Base-by-base conservation (phyloP, 2,797 vertebrate species). In the Amblyraja radiata region DNA sequence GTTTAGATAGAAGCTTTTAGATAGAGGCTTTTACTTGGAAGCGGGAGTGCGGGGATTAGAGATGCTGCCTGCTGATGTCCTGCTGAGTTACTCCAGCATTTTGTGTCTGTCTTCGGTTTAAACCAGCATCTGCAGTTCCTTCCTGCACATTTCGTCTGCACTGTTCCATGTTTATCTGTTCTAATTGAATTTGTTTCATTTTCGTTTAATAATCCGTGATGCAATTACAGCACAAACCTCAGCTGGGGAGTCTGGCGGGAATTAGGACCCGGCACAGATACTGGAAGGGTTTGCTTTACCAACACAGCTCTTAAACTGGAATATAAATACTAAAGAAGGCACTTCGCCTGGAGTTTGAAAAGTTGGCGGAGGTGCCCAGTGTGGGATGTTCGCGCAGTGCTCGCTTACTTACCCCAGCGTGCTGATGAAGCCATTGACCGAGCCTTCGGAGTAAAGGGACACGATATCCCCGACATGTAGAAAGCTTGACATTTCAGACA, bases 401-500 rank as follows among this genome's bases (percentile, higher is more conserved):
- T 25, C 71, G 73, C 97, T 98, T 95, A 98, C 97, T 98, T 95
- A 98, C 98, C 98, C 98, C 95, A 99, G 93, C 14, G 98, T 99
- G 95, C 98, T 99, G 97, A 99, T 99, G 96, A 99, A 99, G 93
- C 98, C 98, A 80, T 97, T 99, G 94, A 99, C 98, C 0, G 98
- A 97, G 1, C 98, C 98, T 95, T 99, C 98, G 5, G 98, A 98
- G 94, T 98, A 99, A 81, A 99, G 97, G 94, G 98, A 99, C 94
- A 99, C 97, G 93, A 99, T 98, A 94, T 99, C 98, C 94, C 98
- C 98, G 94, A 99, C 97, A 95, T 99, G 98, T 81, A 99, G 96
- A 95, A 99, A 99, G 93, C 98, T 99, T 94, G 99, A 98, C 95
- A 98, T 98, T 86, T 99, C 98, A 91, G 97, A 98, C 98, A 99